Conservation (phyloP, 2,797 vertebrate species). For the Zenarchopterus dispar region DNA sequence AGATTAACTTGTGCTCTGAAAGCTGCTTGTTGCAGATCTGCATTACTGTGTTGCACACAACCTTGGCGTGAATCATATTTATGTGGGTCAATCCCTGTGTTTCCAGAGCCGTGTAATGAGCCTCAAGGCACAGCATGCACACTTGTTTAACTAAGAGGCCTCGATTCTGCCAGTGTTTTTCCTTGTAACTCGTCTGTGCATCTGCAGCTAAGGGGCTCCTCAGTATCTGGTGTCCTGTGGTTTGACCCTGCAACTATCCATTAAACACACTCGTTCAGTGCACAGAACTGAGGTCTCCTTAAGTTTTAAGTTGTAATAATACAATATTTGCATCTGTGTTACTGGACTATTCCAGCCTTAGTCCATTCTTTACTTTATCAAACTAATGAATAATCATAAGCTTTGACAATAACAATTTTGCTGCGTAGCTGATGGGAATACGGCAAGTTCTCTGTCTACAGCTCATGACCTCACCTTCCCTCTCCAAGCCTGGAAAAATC, state of each 20-base stretch:
- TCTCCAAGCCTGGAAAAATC: constrained; percentile 44
- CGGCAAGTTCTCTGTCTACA: constrained; percentile 60
- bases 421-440: constrained; percentile 60
- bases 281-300: constrained; percentile 50
- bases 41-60: constrained; percentile 8
- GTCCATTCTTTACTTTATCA: constrained; percentile 64
- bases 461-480: constrained; percentile 48
- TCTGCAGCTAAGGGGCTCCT: constrained; percentile 5
- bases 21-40: constrained; percentile 19
- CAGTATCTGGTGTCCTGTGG: constrained; percentile 3
- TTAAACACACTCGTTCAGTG: neutral
- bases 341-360: constrained; percentile 75
- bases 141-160: constrained; percentile 28
- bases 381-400: constrained; percentile 69
- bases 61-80: constrained; percentile 37
- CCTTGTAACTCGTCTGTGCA: neutral
- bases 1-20: constrained; percentile 14
- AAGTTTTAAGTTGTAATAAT: constrained; percentile 62
- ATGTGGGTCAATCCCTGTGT: constrained; percentile 30
- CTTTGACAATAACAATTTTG: constrained; percentile 59
- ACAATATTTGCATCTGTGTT: constrained; percentile 72
- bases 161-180: neutral
- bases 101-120: constrained; percentile 21
- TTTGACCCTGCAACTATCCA: constrained; percentile 28
- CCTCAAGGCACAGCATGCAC: constrained; percentile 21